Evolutionary conservation across 2,888 invertebrate genomes (phyloP).

Genomic region (Alentia gelatinosa): DNA sequence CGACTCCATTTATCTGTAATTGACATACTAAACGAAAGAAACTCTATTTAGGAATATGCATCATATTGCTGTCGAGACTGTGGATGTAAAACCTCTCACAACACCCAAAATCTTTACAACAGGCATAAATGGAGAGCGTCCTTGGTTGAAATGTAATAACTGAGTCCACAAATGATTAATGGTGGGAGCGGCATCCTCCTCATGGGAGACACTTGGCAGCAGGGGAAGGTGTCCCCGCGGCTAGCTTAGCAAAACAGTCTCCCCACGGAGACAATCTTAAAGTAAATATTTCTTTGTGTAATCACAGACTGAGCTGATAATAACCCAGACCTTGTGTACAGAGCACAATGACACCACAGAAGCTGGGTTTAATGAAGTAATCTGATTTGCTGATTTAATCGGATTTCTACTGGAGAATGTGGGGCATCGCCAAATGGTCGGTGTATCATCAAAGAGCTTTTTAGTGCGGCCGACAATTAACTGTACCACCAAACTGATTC

Average conservation of each 20-base stretch:
- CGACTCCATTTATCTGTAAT: too few species aligned
- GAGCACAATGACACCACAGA: neutral
- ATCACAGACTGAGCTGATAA: neutral
- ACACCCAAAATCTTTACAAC: too few species aligned
- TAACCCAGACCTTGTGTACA: neutral
- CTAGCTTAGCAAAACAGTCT: neutral
- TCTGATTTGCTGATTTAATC: neutral
- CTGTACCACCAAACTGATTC: too few species aligned
- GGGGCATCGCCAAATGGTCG: neutral
- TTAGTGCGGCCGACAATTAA: too few species aligned
- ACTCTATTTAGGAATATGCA: too few species aligned
- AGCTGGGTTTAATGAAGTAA: neutral
- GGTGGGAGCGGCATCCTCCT: neutral
- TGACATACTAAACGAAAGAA: too few species aligned
- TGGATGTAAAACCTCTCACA: too few species aligned
- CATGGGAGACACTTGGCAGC: neutral
- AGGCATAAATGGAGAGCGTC: too few species aligned
- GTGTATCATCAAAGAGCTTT: too few species aligned
- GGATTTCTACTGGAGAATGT: neutral
- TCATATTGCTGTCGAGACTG: too few species aligned
- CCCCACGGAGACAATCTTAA: neutral
- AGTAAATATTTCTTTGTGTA: neutral
- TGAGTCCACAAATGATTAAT: too few species aligned
- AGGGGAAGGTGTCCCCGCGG: neutral
- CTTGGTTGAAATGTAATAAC: too few species aligned